Evolutionary conservation across 2,888 invertebrate genomes (phyloP), one percentile per base, ranked within the genome.

Genomic region (Aphrophora alni): DNA sequence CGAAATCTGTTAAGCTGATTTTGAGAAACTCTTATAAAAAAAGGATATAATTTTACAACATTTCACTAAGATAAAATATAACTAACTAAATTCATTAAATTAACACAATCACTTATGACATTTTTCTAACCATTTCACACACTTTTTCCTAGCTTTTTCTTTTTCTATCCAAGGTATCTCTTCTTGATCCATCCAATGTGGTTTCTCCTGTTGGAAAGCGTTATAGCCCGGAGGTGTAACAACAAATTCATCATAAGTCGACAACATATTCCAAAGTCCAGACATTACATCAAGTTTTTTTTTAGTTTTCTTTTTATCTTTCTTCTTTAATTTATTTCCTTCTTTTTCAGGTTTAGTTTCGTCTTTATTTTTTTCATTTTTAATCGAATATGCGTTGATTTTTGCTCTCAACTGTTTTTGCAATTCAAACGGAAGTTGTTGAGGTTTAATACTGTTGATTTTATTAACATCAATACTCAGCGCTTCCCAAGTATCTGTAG

Each of bases 211-310:
- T 33, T 77, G 59, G 70, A 80, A 82, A 44, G 81, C 81, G 73
- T 84, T 81, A 59, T 28, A 78, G 27, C 81, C 81, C 0, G 83
- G 82, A 0, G 74, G 82, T 2, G 83, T 82, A 44, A 83, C 70
- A 12, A 78, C 75, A 38, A 84, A 82, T 24, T 83, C 81, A 44
- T 83, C 83, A 69, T 83, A 83, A 0, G 79, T 81, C 3, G 81
- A 74, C 75, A 83, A 72, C 83, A 83, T 82, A 68, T 78, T 82
- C 84, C 84, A 84, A 72, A 83, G 72, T 4, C 83, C 84, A 8
- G 82, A 81, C 77, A 78, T 82, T 0, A 80, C 68, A n/a, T 83
- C 83, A 8, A 1, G 59, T 7, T 59, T 59, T 59, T 59, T 59
- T 21, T 21, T n/a, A 59, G 0, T 7, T 59, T 21, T 59, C 12